Base-by-base conservation (phyloP, 30 jellyfish, hydroid and myxozoan species). In the Rhopilema esculentum region DNA sequence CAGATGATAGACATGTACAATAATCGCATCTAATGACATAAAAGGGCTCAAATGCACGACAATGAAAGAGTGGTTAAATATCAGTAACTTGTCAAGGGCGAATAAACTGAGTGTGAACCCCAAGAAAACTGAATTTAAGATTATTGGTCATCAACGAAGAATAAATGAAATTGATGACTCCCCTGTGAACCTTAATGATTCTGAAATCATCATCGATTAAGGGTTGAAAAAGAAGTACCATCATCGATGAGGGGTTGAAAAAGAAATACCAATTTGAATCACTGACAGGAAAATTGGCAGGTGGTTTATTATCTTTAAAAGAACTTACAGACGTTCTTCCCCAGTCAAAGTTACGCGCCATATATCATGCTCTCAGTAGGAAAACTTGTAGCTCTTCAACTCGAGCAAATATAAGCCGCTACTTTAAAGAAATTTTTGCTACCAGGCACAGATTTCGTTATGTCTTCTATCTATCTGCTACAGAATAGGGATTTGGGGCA, bases 321-420 rank as follows among this genome's bases (percentile, higher is more conserved):
- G 23, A 66, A 22, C 88, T 77, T 25, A 77, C 50, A 27, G 25
- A 62, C 27, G 57, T 77, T 51, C 62, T 77, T 77, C 20, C 62
- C 77, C 88, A 77, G 20, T 77, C 88, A 28, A n/a, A 77, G 28
- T 51, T 77, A 77, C 26, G 62, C 80, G 77, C 18, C 53, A 79
- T 77, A 20, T 77, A 77, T 77, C 88, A 79, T 6, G 52, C 81
- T 57, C 79, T 77, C 25, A n/a, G n/a, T n/a, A n/a, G n/a, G n/a
- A n/a, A n/a, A n/a, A n/a, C n/a, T n/a, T n/a, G n/a, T n/a, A n/a
- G n/a, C n/a, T n/a, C n/a, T n/a, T n/a, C n/a, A n/a, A n/a, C n/a
- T n/a, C n/a, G n/a, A n/a, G n/a, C n/a, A n/a, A n/a, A n/a, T n/a
- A n/a, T n/a, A n/a, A n/a, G n/a, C n/a, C n/a, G n/a, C n/a, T n/a